Percentiles rank a stretch among this genome's conserved stretches.
Evolutionary conservation across 2,797 vertebrate species (phyloP).

Genomic region (Gymnoscopelus microlampas): DNA sequence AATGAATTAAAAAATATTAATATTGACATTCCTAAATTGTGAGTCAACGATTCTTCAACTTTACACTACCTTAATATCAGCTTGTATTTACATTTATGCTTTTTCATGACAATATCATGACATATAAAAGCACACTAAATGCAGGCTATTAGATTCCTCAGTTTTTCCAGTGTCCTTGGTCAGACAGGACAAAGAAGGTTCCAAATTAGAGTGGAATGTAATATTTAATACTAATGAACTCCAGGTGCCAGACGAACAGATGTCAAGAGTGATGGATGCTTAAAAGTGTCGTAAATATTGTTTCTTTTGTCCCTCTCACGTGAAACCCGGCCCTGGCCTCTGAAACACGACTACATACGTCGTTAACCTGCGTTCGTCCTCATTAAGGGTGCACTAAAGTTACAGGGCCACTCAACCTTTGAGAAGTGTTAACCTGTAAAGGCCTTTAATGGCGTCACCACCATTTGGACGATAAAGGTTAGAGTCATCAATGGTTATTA

Average conservation of each 20-base stretch:
- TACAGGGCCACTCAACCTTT: slow-evolving; percentile 65
- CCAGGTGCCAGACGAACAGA: slow-evolving; percentile 79
- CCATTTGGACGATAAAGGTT: slow-evolving; percentile 60
- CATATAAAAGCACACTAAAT: slow-evolving; percentile 46
- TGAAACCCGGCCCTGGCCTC: slow-evolving; percentile 61
- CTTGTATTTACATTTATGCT: slow-evolving; percentile 52
- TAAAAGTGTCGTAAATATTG: slow-evolving; percentile 81
- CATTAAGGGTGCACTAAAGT: slow-evolving; percentile 81
- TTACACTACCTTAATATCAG: neutral
- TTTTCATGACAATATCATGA: slow-evolving; percentile 47
- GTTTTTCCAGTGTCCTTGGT: slow-evolving; percentile 38
- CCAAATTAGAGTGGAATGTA: slow-evolving; percentile 68
- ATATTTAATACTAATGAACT: slow-evolving; percentile 79
- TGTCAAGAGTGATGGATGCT: slow-evolving; percentile 83
- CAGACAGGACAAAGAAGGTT: slow-evolving; percentile 46
- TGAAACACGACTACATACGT: slow-evolving; percentile 74
- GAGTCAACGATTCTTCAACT: slow-evolving; percentile 44
- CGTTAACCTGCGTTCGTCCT: slow-evolving; percentile 81
- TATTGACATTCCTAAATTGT: slow-evolving; percentile 46
- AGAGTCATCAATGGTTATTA: slow-evolving; percentile 58
- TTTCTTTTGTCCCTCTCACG: slow-evolving; percentile 69
- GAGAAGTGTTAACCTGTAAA: slow-evolving; percentile 77
- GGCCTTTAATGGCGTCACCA: slow-evolving; percentile 73
- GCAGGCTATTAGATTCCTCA: slow-evolving; percentile 4
- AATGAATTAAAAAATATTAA: slow-evolving; percentile 54